phyloP scores from a whole-genome alignment of 2,113 vertebrate species.

The Phycodurus eques region DNA sequence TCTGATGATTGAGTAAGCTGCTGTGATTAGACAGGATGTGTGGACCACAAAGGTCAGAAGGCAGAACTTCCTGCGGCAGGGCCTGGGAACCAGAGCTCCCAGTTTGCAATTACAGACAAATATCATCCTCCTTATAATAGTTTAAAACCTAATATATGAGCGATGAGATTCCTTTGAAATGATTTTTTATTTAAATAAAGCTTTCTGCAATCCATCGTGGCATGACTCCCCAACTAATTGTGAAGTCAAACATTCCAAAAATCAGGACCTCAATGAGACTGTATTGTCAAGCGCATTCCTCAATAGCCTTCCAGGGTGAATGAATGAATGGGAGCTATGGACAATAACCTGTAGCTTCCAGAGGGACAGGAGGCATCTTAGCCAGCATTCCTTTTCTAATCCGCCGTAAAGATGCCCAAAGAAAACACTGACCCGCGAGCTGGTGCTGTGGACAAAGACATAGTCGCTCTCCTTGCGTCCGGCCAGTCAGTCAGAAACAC shows the following conservation, averaged over 20 bases:
- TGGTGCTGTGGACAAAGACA: slow-evolving; percentile 56
- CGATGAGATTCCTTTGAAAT: not conserved
- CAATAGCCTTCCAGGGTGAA: slow-evolving; percentile 55
- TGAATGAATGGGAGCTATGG: slow-evolving; percentile 58
- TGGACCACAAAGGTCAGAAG: slow-evolving; percentile 67
- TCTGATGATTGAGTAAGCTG: slow-evolving; percentile 21
- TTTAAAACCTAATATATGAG: slow-evolving; percentile 20
- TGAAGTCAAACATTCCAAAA: slow-evolving; percentile 54
- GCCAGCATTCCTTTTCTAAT: slow-evolving; percentile 73
- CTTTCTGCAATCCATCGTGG: slow-evolving; percentile 9
- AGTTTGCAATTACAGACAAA: slow-evolving; percentile 39
- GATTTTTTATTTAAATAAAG: slow-evolving; percentile 12
- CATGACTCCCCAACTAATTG: slow-evolving; percentile 40
- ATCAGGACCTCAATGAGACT: slow-evolving; percentile 38
- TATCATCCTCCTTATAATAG: slow-evolving; percentile 10
- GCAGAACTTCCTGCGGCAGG: slow-evolving; percentile 72
- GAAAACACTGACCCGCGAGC: slow-evolving; percentile 52
- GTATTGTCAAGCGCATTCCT: slow-evolving; percentile 67
- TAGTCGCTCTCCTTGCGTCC: slow-evolving; percentile 53
- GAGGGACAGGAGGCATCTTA: slow-evolving; percentile 63
- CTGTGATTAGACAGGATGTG: slow-evolving; percentile 67
- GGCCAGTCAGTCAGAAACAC: slow-evolving; percentile 34
- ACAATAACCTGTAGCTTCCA: slow-evolving; percentile 66
- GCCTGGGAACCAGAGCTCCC: slow-evolving; percentile 69
- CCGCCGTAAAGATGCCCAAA: slow-evolving; percentile 67